Conservation (phyloP, 2,797 vertebrate species). For the Xiphophorus birchmanni region DNA sequence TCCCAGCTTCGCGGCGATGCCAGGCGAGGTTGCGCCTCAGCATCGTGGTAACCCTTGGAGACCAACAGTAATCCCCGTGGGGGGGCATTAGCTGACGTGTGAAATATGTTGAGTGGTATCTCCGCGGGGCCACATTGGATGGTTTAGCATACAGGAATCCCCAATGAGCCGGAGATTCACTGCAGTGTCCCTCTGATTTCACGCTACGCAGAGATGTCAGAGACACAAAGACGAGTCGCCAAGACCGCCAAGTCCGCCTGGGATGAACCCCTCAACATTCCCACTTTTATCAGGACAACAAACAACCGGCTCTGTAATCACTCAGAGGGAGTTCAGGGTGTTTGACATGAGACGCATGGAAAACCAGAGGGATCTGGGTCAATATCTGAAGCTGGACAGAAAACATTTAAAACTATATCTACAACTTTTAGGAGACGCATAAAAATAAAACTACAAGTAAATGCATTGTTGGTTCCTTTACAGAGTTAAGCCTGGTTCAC, state of each 20-base stretch:
- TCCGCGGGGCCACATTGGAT: constrained; percentile 57
- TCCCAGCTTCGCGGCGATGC: constrained; percentile 47
- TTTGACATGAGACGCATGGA: neutral
- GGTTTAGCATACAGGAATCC: constrained; percentile 66
- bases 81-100: constrained; percentile 39
- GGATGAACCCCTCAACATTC: neutral
- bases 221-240: constrained; percentile 24
- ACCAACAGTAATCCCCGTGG: constrained; percentile 57
- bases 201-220: constrained; percentile 56
- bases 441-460: neutral
- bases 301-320: neutral
- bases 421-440: neutral
- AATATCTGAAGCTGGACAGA: neutral
- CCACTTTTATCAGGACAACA: neutral
- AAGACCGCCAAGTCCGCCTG: constrained; percentile 5
- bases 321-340: neutral
- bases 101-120: constrained; percentile 64
- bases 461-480: neutral
- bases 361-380: neutral
- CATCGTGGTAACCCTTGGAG: constrained; percentile 57
- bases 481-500: neutral
- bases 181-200: constrained; percentile 71
- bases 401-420: neutral
- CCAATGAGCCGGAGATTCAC: constrained; percentile 67
- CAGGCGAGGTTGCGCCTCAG: constrained; percentile 47